A percentile compares a stretch with the other conserved stretches of the same genome.
Conservation (phyloP, 92 coral and sea anemone genomes). For the Actinostola sp. region DNA sequence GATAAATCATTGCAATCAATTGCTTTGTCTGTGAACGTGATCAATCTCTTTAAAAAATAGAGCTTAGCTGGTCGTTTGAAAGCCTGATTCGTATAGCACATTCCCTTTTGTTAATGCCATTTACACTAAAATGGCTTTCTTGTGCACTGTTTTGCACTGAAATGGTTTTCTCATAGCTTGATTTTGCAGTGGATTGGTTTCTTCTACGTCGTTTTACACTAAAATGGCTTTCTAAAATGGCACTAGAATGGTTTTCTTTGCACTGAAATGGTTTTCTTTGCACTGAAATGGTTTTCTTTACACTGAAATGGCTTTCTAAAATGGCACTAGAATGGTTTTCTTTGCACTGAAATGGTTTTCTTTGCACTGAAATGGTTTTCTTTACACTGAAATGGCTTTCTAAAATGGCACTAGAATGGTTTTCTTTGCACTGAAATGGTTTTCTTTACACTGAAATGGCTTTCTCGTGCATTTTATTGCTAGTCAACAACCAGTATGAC, state of each 20-base stretch:
- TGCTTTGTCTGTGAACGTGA: background rate
- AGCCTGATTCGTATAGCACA: no score
- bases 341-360: background rate
- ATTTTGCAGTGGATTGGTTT: background rate
- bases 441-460: background rate
- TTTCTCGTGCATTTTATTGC: background rate
- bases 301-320: no score
- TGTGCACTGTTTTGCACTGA: background rate
- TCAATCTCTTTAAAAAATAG: conserved; percentile 1
- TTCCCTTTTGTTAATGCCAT: no score
- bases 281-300: background rate
- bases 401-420: background rate
- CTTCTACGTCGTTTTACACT: no score
- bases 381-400: background rate
- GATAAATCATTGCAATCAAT: background rate
- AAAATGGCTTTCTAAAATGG: background rate
- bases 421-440: background rate
- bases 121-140: background rate
- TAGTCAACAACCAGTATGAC: no score
- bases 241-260: background rate
- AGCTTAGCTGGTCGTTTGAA: background rate
- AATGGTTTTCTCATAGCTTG: background rate
- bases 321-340: background rate
- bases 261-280: background rate
- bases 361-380: background rate